A percentile compares a stretch with the other conserved stretches of the same genome.
Evolutionary conservation across 2,797 vertebrate species (phyloP).

Genomic region (Lagocephalus sceleratus): DNA sequence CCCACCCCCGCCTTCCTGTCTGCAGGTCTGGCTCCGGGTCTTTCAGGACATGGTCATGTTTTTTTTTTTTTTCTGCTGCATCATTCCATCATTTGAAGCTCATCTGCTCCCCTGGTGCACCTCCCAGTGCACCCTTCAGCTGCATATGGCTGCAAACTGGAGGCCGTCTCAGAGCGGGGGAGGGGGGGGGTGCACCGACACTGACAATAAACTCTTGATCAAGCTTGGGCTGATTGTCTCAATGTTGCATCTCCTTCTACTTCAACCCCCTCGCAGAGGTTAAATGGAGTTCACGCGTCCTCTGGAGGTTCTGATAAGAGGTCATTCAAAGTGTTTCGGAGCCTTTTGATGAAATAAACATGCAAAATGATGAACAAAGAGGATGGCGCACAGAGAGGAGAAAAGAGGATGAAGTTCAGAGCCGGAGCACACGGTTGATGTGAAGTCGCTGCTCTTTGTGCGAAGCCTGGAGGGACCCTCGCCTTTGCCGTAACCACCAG

Average conservation of each 20-base stretch:
- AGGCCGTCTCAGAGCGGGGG: constrained; percentile 36
- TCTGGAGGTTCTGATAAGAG: constrained; percentile 13
- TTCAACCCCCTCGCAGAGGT: constrained; percentile 15
- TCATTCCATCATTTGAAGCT: no score
- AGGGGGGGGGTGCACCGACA: constrained; percentile 24
- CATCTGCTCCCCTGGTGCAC: constrained; percentile 49
- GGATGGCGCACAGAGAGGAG: constrained; percentile 15
- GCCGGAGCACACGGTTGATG: constrained; percentile 25
- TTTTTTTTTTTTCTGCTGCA: background rate
- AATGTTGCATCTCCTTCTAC: constrained; percentile 3
- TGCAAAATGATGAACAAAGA: constrained; percentile 8
- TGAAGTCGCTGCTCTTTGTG: constrained; percentile 54
- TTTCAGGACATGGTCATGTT: background rate
- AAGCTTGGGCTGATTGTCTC: constrained; percentile 39
- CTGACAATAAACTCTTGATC: constrained; percentile 20
- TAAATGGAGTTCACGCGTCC: constrained; percentile 9
- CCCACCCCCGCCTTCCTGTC: constrained; percentile 47
- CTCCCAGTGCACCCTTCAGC: constrained; percentile 10
- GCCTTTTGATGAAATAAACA: constrained; percentile 12
- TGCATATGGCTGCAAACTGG: constrained; percentile 35
- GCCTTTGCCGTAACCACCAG: constrained; percentile 28
- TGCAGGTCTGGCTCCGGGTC: constrained; percentile 34
- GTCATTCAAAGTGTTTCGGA: constrained; percentile 17
- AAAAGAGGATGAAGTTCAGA: constrained; percentile 33
- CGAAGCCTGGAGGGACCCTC: constrained; percentile 34